phyloP scores from a whole-genome alignment of 2,113 vertebrate genomes.

The Erythrocebus patas region DNA sequence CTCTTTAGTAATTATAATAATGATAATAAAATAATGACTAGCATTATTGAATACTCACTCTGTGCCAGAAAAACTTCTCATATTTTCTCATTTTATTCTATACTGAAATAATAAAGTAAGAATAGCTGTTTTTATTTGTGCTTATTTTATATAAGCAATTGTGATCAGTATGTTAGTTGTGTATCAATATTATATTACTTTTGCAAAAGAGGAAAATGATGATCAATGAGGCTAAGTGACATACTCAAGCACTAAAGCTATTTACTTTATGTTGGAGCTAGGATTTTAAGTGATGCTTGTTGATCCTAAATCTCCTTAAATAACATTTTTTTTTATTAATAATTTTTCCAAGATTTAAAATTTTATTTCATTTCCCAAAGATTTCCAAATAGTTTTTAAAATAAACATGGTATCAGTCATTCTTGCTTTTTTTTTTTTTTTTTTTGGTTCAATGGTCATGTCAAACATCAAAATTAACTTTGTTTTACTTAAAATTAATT shows the following conservation, averaged over 20 bases:
- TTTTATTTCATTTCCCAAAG: background rate
- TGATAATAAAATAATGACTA: background rate
- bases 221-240: background rate
- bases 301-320: background rate
- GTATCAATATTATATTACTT: background rate
- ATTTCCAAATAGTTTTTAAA: background rate
- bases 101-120: slow-evolving; percentile 11
- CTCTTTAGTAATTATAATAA: background rate
- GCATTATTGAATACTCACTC: background rate
- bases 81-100: slow-evolving; percentile 5
- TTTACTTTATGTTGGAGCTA: background rate
- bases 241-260: background rate
- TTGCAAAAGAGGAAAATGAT: background rate
- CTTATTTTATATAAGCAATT: background rate
- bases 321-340: background rate
- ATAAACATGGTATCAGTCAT: background rate
- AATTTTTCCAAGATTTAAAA: background rate
- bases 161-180: background rate
- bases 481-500: background rate
- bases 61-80: background rate
- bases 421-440: background rate
- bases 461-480: background rate
- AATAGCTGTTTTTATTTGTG: background rate
- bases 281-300: background rate
- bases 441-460: background rate